Percentiles rank a stretch among this genome's conserved stretches.
Evolutionary conservation across 2,888 invertebrate genomes (phyloP).

Genomic region (Ceraclea dissimilis): DNA sequence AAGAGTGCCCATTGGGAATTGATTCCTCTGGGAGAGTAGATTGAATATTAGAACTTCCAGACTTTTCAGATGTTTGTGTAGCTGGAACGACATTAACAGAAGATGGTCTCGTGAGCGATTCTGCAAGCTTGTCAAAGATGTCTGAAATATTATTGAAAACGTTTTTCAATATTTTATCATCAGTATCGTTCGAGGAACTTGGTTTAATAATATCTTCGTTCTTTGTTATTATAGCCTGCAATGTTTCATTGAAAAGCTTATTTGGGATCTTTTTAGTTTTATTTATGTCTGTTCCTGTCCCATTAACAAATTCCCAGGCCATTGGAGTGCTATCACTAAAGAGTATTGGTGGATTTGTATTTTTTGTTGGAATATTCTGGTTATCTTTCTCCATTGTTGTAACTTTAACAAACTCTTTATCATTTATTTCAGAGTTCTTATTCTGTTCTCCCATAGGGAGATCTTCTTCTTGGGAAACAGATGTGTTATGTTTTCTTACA

Average conservation of each 20-base stretch:
- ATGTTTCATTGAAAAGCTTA: constrained; percentile 53
- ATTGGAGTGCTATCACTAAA: constrained; percentile 37
- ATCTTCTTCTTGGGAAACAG: constrained; percentile 11
- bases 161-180: constrained; percentile 26
- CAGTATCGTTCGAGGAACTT: constrained; percentile 1
- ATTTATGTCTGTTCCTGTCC: constrained; percentile 27
- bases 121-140: constrained; percentile 55
- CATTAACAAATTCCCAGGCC: constrained; percentile 54
- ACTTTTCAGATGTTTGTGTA: constrained; percentile 1
- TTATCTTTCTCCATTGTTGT: constrained; percentile 30
- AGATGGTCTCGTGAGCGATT: constrained; percentile 31
- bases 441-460: background rate
- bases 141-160: constrained; percentile 54
- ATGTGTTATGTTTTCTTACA: constrained; percentile 36
- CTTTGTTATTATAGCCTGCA: constrained; percentile 56
- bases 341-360: constrained; percentile 32
- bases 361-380: constrained; percentile 21
- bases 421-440: constrained; percentile 25
- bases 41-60: background rate
- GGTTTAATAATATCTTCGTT: constrained; percentile 36
- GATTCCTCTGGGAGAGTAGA: background rate
- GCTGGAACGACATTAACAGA: background rate
- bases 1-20: constrained; percentile 1
- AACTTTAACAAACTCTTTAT: constrained; percentile 29
- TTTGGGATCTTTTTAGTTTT: constrained; percentile 35